Conservation (phyloP, 2,113 vertebrate genomes). For the Tychaedon coryphoeus region DNA sequence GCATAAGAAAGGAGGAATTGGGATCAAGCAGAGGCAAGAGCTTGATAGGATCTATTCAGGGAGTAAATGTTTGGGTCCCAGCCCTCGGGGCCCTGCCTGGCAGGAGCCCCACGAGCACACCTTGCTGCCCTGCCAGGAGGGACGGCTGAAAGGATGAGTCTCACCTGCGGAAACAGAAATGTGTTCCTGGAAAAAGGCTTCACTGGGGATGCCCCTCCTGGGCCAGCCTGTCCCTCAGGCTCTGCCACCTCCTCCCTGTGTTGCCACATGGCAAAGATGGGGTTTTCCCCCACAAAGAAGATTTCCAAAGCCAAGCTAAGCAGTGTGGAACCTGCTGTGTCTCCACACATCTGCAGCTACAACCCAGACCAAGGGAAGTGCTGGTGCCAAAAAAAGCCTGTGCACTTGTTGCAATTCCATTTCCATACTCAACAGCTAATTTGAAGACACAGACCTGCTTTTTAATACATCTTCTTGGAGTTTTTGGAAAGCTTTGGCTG, state of each 20-base stretch:
- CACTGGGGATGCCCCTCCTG: not conserved
- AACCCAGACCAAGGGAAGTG: not conserved
- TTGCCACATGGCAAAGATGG: fast-evolving
- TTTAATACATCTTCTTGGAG: not conserved
- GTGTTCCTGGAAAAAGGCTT: not conserved
- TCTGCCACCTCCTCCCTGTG: not conserved
- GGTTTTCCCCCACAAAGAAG: not conserved
- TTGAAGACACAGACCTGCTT: not conserved
- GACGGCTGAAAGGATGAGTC: not conserved
- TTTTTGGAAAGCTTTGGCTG: not conserved
- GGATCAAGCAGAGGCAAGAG: not conserved
- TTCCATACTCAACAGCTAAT: not conserved
- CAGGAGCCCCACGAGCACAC: not conserved
- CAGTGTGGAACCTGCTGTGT: not conserved
- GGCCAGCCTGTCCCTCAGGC: not conserved
- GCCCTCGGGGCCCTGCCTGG: not conserved
- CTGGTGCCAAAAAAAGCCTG: fast-evolving
- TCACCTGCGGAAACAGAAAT: not conserved
- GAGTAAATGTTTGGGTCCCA: fast-evolving
- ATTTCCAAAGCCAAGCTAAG: not conserved
- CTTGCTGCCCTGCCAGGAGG: not conserved
- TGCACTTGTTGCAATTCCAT: not conserved
- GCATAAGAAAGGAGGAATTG: not conserved
- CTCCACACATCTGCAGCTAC: not conserved
- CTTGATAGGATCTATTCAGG: not conserved